These are phyloP conservation scores for Oriolus oriolus DNA, from an alignment of 2,113 vertebrate species.

Conservation along the genomic window DNA sequence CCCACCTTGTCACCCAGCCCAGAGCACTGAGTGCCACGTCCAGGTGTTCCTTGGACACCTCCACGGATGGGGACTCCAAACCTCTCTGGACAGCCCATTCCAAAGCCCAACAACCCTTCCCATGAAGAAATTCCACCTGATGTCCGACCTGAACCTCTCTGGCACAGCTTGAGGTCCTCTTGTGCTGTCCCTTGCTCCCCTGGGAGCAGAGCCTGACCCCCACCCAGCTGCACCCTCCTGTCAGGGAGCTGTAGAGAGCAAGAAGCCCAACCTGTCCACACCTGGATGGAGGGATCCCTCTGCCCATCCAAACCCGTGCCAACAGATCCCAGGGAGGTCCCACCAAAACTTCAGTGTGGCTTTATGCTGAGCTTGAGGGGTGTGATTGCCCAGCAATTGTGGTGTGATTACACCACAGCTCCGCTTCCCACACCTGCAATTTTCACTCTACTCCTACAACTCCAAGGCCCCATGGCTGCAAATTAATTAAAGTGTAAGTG, in stretches of 20 bases:
- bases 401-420: background rate
- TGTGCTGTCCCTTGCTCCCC: background rate
- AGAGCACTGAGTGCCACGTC: accelerated
- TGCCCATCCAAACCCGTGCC: accelerated
- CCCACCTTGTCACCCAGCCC: background rate
- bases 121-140: background rate
- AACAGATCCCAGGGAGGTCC: background rate
- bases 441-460: background rate
- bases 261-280: background rate
- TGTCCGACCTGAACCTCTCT: background rate
- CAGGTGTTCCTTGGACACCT: background rate
- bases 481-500: background rate
- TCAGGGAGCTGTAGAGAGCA: accelerated
- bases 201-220: no score
- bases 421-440: background rate
- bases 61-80: background rate
- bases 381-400: background rate
- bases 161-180: background rate
- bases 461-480: background rate
- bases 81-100: background rate
- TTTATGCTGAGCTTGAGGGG: background rate
- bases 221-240: background rate
- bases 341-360: background rate
- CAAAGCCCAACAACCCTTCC: background rate
- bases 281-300: background rate